Evolutionary conservation across 2,888 invertebrate genomes (phyloP).

Genomic region (Hipparchia sbordonii): DNA sequence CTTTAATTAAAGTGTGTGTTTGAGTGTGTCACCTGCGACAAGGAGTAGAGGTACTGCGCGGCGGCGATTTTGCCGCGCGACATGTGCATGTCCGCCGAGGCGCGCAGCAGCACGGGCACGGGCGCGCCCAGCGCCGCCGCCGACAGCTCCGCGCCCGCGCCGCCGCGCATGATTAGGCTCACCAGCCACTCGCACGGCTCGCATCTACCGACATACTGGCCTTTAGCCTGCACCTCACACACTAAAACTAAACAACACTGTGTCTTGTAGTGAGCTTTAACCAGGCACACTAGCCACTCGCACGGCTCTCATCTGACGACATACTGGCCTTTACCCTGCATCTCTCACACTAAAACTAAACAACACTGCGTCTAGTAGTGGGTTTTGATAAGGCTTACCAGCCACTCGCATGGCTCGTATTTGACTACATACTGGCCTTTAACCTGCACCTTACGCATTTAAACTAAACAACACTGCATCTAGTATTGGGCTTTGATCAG

Average conservation of each 20-base stretch:
- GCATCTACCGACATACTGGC: slow-evolving; percentile 24
- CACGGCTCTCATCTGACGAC: slow-evolving; percentile 52
- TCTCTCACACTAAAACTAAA: too few relatives aligned
- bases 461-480: neutral
- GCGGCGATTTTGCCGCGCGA: slow-evolving; percentile 88
- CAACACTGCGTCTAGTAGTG: too few relatives aligned
- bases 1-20: too few relatives aligned
- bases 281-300: slow-evolving; percentile 73
- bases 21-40: slow-evolving; percentile 84
- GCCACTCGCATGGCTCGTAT: slow-evolving; percentile 70
- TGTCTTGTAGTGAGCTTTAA: slow-evolving; percentile 34
- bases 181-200: slow-evolving; percentile 77
- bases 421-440: too few relatives aligned
- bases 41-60: slow-evolving; percentile 90
- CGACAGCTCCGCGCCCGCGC: slow-evolving; percentile 67
- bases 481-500: slow-evolving; percentile 46
- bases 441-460: neutral
- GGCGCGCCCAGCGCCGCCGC: slow-evolving; percentile 71
- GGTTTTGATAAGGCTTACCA: slow-evolving; percentile 60
- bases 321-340: too few relatives aligned
- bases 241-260: too few relatives aligned
- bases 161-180: slow-evolving; percentile 67
- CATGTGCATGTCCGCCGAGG: slow-evolving; percentile 91
- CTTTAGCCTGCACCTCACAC: too few relatives aligned
- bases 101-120: slow-evolving; percentile 87